Conservation (phyloP, 2,113 vertebrate species). For the Microcebus jonahi region DNA sequence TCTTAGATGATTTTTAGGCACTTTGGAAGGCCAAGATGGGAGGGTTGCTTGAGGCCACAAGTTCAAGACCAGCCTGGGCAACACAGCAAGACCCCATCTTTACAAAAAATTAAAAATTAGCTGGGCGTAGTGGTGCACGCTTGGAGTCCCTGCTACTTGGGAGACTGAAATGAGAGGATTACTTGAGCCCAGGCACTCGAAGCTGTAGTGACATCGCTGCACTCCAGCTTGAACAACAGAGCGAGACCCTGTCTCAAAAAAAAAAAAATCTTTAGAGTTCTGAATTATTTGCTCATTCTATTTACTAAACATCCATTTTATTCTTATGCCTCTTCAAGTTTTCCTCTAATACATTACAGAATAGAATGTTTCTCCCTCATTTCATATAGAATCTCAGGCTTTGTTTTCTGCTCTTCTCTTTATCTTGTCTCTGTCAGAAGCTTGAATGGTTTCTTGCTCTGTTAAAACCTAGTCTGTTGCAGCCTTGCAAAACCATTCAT, state of each 20-base stretch:
- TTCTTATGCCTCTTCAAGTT: not conserved
- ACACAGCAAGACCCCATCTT: too few relatives aligned
- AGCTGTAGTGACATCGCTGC: too few relatives aligned
- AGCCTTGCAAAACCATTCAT: not conserved
- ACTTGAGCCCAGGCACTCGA: too few relatives aligned
- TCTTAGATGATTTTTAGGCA: not conserved
- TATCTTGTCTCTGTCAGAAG: not conserved
- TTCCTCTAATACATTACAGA: not conserved
- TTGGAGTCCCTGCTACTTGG: too few relatives aligned
- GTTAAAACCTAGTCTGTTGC: not conserved
- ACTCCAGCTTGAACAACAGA: too few relatives aligned
- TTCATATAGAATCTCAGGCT: not conserved
- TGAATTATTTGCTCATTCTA: not conserved
- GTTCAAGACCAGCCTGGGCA: too few relatives aligned
- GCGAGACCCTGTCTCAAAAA: too few relatives aligned
- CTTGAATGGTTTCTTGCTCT: not conserved
- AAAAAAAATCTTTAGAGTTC: not conserved
- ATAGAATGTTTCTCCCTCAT: not conserved
- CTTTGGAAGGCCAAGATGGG: too few relatives aligned
- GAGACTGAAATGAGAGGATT: too few relatives aligned
- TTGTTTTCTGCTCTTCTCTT: not conserved
- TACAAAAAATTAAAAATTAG: too few relatives aligned
- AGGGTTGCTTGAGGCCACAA: too few relatives aligned
- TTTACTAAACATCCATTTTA: not conserved
- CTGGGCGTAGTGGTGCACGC: too few relatives aligned